Base-by-base conservation (phyloP, 2,797 vertebrate genomes). In the Scleropages formosus region DNA sequence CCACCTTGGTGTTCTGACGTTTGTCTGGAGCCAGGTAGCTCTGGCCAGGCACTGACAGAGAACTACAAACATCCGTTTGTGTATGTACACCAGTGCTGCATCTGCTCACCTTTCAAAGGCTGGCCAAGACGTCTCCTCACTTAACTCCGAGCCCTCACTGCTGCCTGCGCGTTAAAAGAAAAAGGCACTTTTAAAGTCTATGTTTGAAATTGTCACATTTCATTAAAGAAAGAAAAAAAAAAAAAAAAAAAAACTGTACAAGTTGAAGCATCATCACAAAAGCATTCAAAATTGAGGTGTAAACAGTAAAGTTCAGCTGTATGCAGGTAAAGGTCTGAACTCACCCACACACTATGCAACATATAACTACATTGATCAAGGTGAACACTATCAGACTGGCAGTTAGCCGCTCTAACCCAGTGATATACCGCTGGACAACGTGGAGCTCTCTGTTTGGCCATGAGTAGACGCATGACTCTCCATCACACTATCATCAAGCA, bases 131-230 rank as follows among this genome's bases (percentile, higher is more conserved):
- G 96, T 95, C 81, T 99, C 98, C 83, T 99, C 98, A 83, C 96
- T 99, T 85, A 98, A 94, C 79, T 98, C 96, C 9, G 98, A 99
- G 76, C 97, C 97, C 86, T 99, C 98, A 69, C 98, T 99, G 89
- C 96, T 99, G 83, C 98, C 98, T 99, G 80, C 58, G 68, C 22
- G 31, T 39, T 39, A 39, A 6, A 39, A 39, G 39, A 39, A 39
- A 39, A 31, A 2, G 6, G 31, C 31, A 39, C 2, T 39, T 39
- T 39, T 39, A 6, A 6, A 39, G 6, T 6, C 6, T 39, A 31
- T 2, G 31, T 39, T 2, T 39, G 2, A 39, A 39, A 39, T 2
- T 39, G 31, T 6, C 31, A 31, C 31, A 39, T 39, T 39, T 39
- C 31, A 39, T 39, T 31, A 2, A 2, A n/a, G n/a, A n/a, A n/a